Conservation (phyloP, 2,113 vertebrate genomes). For the Mobula hypostoma region DNA sequence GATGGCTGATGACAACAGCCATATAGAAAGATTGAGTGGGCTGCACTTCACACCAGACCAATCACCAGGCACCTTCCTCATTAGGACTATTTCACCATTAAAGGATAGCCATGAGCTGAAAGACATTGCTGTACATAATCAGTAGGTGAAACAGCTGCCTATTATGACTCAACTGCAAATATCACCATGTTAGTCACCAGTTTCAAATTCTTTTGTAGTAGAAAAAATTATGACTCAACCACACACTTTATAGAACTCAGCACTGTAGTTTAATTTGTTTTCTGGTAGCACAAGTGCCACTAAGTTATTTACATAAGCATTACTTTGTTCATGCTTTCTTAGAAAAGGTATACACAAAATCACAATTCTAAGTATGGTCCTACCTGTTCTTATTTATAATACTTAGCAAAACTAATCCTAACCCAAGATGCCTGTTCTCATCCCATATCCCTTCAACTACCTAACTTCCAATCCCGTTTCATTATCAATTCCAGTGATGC, state of each 20-base stretch:
- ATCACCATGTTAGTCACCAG: slow-evolving; percentile 8
- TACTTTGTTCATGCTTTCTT: background rate
- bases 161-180: slow-evolving; percentile 16
- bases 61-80: background rate
- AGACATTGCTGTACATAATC: slow-evolving; percentile 15
- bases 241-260: slow-evolving; percentile 2
- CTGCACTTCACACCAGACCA: background rate
- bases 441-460: background rate
- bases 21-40: slow-evolving; percentile 28
- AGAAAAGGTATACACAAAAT: background rate
- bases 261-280: background rate
- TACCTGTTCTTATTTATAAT: background rate
- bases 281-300: too few relatives aligned
- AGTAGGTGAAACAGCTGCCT: slow-evolving; percentile 28
- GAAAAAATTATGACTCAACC: background rate
- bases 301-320: too few relatives aligned
- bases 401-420: background rate
- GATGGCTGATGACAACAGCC: background rate
- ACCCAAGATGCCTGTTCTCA: background rate
- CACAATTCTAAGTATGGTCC: background rate
- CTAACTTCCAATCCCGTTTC: background rate
- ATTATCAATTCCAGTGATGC: background rate
- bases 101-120: slow-evolving; percentile 23
- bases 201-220: slow-evolving; percentile 15
- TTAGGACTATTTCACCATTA: slow-evolving; percentile 34